phyloP scores from a whole-genome alignment of 2,797 vertebrate species.

The Helicolenus hilgendorfi region DNA sequence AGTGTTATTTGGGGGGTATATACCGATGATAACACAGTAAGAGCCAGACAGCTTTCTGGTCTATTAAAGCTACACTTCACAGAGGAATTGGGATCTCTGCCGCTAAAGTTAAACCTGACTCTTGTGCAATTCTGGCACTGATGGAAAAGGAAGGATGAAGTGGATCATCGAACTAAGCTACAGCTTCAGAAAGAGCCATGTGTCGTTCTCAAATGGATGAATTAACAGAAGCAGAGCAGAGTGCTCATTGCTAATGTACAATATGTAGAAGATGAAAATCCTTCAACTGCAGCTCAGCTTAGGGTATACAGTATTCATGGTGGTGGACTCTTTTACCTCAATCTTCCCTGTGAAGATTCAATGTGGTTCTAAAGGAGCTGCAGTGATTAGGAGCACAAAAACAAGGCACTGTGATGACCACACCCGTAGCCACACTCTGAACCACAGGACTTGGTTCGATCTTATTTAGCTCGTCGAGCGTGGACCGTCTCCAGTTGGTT shows the following conservation, averaged over 20 bases:
- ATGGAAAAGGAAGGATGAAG: neutral
- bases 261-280: neutral
- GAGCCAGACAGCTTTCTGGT: neutral
- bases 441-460: neutral
- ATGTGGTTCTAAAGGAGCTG: neutral
- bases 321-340: neutral
- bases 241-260: neutral
- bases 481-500: too few species aligned
- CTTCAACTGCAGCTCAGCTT: neutral
- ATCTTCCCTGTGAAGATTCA: neutral
- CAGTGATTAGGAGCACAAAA: neutral
- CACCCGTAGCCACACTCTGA: neutral
- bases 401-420: neutral
- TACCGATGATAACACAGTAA: neutral
- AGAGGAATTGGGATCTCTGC: neutral
- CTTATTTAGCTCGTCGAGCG: too few species aligned
- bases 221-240: neutral
- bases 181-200: neutral
- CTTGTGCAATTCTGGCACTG: neutral
- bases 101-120: neutral
- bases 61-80: neutral
- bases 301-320: neutral
- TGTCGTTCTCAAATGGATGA: neutral
- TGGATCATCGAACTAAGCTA: neutral
- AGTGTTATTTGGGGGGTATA: neutral